These are phyloP conservation scores for Fragum sueziense DNA, from an alignment of 2,888 invertebrate species.

Conservation along the genomic window DNA sequence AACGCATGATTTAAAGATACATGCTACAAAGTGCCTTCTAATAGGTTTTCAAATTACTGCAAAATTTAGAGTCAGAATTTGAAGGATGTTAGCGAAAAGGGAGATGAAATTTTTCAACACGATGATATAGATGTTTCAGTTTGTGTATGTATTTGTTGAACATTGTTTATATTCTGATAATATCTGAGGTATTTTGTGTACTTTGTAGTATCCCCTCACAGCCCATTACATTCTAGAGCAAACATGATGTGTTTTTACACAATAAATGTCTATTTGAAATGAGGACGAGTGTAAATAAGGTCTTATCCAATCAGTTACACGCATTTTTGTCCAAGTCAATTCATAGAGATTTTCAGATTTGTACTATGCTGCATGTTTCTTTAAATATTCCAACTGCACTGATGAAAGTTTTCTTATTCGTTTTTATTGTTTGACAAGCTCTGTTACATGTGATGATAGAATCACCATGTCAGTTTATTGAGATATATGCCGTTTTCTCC, in stretches of 20 bases:
- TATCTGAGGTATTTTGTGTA: conserved; percentile 40
- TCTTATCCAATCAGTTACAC: background rate
- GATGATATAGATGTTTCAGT: conserved; percentile 19
- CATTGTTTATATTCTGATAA: conserved; percentile 62
- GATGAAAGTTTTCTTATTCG: no score
- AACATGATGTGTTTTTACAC: conserved; percentile 10
- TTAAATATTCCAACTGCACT: no score
- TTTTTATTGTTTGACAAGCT: no score
- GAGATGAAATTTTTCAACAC: background rate
- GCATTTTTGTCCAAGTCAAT: background rate
- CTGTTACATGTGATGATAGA: no score
- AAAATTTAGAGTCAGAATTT: background rate
- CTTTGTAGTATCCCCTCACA: conserved; percentile 31
- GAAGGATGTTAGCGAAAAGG: background rate
- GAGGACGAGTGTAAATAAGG: conserved; percentile 7
- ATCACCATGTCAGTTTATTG: no score
- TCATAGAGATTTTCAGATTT: no score
- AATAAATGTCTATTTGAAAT: conserved; percentile 12
- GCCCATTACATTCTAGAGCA: conserved; percentile 2
- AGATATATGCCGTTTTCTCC: no score
- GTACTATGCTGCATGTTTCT: no score
- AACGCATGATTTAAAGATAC: no score
- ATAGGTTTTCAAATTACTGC: background rate
- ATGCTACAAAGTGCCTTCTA: background rate
- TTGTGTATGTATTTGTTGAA: conserved; percentile 49